A percentile compares a stretch with the other conserved stretches of the same genome.
Conservation (phyloP, 2,888 invertebrate species). For the Ormyrus thymus region DNA sequence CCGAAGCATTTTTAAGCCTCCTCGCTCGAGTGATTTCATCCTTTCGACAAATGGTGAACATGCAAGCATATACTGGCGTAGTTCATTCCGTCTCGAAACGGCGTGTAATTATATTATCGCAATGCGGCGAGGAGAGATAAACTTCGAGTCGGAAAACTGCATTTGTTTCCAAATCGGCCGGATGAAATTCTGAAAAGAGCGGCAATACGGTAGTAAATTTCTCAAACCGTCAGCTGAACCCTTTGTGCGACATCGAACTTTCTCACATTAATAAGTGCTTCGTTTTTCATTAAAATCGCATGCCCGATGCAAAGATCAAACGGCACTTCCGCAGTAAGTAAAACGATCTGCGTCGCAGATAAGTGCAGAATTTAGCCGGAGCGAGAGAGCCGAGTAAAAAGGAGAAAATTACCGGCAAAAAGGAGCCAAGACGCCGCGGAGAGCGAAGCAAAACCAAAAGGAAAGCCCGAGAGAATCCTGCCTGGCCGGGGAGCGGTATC, state of each 20-base stretch:
- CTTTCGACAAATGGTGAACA: constrained; percentile 22
- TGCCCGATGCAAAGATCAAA: constrained; percentile 7
- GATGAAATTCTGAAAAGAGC: background rate
- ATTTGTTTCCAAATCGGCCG: too few species aligned
- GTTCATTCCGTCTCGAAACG: constrained; percentile 18
- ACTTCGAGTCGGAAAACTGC: background rate
- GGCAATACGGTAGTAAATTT: background rate
- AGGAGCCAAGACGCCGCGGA: background rate
- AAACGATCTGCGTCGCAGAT: constrained; percentile 20
- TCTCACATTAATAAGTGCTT: constrained; percentile 6
- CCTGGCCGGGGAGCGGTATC: background rate
- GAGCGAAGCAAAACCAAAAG: background rate
- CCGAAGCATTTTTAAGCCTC: constrained; percentile 8
- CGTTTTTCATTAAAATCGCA: background rate
- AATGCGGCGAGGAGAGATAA: constrained; percentile 10
- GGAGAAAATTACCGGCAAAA: background rate
- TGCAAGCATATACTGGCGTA: background rate
- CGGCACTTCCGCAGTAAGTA: constrained; percentile 9
- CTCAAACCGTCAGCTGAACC: background rate
- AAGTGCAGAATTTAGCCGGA: constrained; percentile 31
- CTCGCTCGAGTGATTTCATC: background rate
- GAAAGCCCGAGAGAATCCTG: constrained; percentile 15
- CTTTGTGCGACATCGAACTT: too few species aligned
- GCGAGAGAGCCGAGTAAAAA: background rate
- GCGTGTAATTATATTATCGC: constrained; percentile 17